A percentile compares a stretch with the other conserved stretches of the same genome.
These are phyloP conservation scores for Anguilla japonica DNA, from an alignment of 2,113 vertebrate genomes.

Conservation along the genomic window DNA sequence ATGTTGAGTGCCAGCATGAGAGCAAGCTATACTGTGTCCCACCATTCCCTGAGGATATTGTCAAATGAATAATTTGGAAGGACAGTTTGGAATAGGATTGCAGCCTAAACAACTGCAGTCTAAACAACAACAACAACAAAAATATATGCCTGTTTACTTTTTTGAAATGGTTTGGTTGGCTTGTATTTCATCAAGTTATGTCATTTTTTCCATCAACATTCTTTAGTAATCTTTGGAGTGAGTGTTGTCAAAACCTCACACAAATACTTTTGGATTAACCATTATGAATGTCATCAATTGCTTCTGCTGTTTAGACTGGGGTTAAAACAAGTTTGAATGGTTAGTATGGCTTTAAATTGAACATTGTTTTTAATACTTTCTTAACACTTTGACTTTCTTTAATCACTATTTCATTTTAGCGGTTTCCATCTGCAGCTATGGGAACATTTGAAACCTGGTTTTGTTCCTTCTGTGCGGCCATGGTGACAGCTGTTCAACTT, in stretches of 20 bases:
- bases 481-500: background rate
- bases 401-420: background rate
- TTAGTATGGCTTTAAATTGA: background rate
- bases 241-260: no score
- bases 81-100: background rate
- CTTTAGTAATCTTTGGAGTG: no score
- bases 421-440: background rate
- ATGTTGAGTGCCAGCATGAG: background rate
- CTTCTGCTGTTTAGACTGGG: background rate
- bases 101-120: background rate
- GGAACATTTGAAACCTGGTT: background rate
- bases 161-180: background rate
- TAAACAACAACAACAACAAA: no score
- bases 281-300: no score
- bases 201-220: no score
- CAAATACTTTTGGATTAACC: no score
- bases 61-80: slow-evolving; percentile 3
- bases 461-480: background rate
- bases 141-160: background rate
- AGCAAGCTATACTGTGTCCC: background rate
- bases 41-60: background rate
- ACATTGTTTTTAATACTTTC: no score
- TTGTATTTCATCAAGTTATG: background rate
- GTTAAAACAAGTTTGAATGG: background rate
- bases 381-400: background rate